These are phyloP conservation scores for Brachyalestes nurse DNA, from an alignment of 2,797 vertebrate genomes.

Conservation along the genomic window DNA sequence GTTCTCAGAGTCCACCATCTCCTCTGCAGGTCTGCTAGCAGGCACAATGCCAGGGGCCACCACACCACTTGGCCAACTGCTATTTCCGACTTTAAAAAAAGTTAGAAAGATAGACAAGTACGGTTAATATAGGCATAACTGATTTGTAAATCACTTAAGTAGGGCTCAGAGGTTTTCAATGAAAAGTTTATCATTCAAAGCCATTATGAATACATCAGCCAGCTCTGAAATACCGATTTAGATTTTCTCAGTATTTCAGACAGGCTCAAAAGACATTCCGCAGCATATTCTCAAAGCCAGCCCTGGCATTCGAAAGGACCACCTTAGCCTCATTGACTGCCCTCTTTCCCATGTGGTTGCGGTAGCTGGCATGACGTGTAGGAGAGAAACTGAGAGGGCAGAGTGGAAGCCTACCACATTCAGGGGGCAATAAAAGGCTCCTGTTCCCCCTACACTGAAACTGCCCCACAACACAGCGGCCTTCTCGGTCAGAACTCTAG, in stretches of 20 bases:
- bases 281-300: constrained; percentile 17
- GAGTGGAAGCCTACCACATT: constrained; percentile 24
- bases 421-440: constrained; percentile 11
- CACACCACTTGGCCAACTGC: constrained; percentile 77
- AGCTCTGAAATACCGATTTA: constrained; percentile 11
- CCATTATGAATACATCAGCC: not conserved
- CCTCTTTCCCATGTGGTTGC: constrained; percentile 34
- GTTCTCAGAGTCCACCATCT: constrained; percentile 80
- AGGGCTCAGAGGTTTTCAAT: not conserved
- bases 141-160: not conserved
- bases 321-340: constrained; percentile 33
- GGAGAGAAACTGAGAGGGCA: constrained; percentile 27
- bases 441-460: constrained; percentile 6
- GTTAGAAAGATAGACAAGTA: not conserved
- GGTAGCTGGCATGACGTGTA: constrained; percentile 31
- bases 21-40: constrained; percentile 71
- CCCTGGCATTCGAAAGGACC: constrained; percentile 29
- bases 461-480: not conserved
- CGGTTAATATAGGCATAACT: not conserved
- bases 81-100: constrained; percentile 77
- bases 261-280: constrained; percentile 13
- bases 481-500: constrained; percentile 32
- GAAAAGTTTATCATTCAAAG: not conserved
- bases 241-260: constrained; percentile 13
- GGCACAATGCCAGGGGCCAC: constrained; percentile 72